phyloP scores from a whole-genome alignment of 2,113 vertebrate species.

The Phyllostomus hastatus region DNA sequence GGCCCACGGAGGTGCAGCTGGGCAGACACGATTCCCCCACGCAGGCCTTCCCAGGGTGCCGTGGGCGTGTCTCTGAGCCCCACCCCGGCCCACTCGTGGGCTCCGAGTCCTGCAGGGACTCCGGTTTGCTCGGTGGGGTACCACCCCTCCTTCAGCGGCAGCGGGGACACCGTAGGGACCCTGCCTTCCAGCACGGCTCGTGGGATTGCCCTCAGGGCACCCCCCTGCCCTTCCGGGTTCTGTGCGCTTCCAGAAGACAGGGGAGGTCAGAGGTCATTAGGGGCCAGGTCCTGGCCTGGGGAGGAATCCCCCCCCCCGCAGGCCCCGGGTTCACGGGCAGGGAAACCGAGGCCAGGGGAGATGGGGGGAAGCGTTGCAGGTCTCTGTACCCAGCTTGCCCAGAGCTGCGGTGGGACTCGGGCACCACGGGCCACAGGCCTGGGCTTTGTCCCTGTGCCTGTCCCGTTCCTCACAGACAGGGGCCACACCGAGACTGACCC shows the following conservation, averaged over 20 bases:
- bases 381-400: fast-evolving
- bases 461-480: fast-evolving
- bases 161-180: fast-evolving
- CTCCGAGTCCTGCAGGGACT: not conserved
- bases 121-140: not conserved
- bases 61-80: fast-evolving
- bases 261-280: not conserved
- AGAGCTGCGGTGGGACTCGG: no score
- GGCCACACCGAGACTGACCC: no score
- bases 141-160: not conserved
- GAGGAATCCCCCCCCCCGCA: not conserved
- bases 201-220: not conserved
- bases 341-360: not conserved
- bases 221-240: no score
- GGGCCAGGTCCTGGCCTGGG: not conserved
- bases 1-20: not conserved
- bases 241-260: not conserved
- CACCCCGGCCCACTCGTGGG: fast-evolving
- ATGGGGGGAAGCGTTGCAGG: fast-evolving
- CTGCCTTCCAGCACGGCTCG: not conserved
- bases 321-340: not conserved
- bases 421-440: fast-evolving
- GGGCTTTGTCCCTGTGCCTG: fast-evolving
- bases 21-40: not conserved
- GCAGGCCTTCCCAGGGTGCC: not conserved